Evolutionary conservation across 2,888 invertebrate species (phyloP), one percentile per base, ranked within the genome.

Genomic region (Brenthis daphne): DNA sequence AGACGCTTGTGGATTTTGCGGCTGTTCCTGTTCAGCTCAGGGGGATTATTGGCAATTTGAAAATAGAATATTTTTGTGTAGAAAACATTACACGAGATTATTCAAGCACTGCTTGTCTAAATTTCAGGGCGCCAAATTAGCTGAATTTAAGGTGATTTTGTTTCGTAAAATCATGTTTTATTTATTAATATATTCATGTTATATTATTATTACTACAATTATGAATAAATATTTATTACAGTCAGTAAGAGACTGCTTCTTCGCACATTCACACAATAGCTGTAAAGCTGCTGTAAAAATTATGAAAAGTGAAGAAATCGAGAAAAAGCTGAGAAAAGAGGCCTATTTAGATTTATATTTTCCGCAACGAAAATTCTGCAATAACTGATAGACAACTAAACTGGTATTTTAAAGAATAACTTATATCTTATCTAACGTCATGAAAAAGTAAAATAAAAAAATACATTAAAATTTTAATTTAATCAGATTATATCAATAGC

Each of bases 31-130:
- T 72, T 90, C 91, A 0, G 84, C 84, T 2, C 92, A 93, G 72
- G 94, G 94, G 1, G 94, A 94, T 78, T 94, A 94, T 75, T 94
- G 94, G 92, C 94, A 93, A 70, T 93, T 85, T 74, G 93, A 93
- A 76, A 87, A 93, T 73, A 83, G 87, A 73, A 81, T 92, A 66
- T 93, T 89, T 72, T 79, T 93, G 13, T 93, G 93, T 77, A 81
- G 93, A 73, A 85, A 83, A 74, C 92, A 93, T 78, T 92, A 92
- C 67, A 64, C 79, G 0, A 77, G 79, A 71, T 77, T 92, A n/a
- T 92, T 91, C 67, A 89, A 83, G 70, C 83, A 88, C 73, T 89
- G 91, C 68, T 75, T 90, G n/a, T 70, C 89, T 0, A 91, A 88
- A 78, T 92, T 86, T 73, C 90, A 90, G 77, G 90, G 91, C 11